Conservation (phyloP, 2,797 vertebrate species). For the Notolabrus celidotus region DNA sequence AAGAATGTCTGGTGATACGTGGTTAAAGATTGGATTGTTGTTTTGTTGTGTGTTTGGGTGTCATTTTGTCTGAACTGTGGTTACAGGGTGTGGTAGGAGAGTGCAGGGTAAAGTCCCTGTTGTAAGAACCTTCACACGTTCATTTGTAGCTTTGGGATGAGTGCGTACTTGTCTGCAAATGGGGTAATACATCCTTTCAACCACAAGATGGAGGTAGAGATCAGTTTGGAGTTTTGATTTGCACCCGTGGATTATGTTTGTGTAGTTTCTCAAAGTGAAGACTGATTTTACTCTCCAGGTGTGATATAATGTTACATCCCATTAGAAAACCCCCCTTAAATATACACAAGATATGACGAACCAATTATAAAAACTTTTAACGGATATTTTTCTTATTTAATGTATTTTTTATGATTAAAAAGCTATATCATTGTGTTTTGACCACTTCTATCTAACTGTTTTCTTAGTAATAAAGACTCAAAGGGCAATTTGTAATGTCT, state of each 20-base stretch:
- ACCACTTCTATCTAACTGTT: background rate
- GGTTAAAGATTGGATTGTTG: background rate
- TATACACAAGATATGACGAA: too few relatives aligned
- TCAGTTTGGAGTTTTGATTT: background rate
- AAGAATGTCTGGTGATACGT: background rate
- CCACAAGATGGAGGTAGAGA: conserved; percentile 70
- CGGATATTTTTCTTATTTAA: background rate
- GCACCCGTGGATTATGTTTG: background rate
- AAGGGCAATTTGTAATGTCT: too few relatives aligned
- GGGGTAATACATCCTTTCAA: conserved; percentile 18
- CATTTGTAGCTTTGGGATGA: background rate
- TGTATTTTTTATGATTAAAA: background rate
- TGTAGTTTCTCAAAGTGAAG: background rate
- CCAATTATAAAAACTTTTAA: too few relatives aligned
- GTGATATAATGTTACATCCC: background rate
- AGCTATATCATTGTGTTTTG: background rate
- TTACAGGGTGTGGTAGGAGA: conserved; percentile 31
- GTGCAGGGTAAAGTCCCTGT: conserved; percentile 68
- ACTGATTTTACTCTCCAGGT: conserved; percentile 1
- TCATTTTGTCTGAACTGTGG: background rate
- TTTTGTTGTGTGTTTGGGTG: background rate
- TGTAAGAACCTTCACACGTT: too few relatives aligned
- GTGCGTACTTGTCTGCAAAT: too few relatives aligned
- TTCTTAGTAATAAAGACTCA: background rate
- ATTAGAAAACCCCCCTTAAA: background rate